Conservation (phyloP, 2,797 vertebrate genomes). For the Dallia pectoralis region DNA sequence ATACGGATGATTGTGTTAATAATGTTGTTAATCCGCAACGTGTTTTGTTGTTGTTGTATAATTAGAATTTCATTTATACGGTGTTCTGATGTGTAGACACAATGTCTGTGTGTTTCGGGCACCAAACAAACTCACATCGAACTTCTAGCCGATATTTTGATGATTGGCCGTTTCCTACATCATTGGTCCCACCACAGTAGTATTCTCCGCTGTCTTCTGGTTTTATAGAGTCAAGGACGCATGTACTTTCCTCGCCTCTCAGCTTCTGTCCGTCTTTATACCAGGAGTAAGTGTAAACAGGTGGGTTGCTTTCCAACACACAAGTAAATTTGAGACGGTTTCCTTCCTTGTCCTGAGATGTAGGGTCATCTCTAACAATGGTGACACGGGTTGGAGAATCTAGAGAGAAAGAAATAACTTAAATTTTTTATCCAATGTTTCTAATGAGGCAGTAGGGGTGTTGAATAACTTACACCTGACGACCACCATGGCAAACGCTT, state of each 20-base stretch:
- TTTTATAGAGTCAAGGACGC: fast-evolving
- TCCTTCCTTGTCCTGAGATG: conserved; percentile 24
- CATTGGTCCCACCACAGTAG: conserved; percentile 37
- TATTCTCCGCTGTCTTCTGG: conserved; percentile 26
- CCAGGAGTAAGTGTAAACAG: fast-evolving
- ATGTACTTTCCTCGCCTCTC: fast-evolving
- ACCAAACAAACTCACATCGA: conserved; percentile 49
- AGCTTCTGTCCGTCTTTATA: not conserved
- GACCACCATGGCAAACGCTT: no score
- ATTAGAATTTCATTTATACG: no score
- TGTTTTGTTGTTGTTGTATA: no score
- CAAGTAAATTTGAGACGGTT: conserved; percentile 37
- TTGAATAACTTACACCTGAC: no score
- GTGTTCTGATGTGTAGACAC: no score
- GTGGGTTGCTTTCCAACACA: conserved; percentile 41
- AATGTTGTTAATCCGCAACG: no score
- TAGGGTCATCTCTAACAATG: fast-evolving
- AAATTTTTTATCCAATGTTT: no score
- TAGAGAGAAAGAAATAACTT: conserved; percentile 39
- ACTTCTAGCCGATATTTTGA: fast-evolving
- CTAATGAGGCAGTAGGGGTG: no score
- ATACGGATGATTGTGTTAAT: not conserved
- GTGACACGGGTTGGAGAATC: conserved; percentile 52
- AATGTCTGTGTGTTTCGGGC: no score
- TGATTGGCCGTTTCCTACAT: fast-evolving